A percentile compares a stretch with the other conserved stretches of the same genome.
These are phyloP conservation scores for Lutjanus erythropterus DNA, from an alignment of 2,113 vertebrate species.

Conservation along the genomic window DNA sequence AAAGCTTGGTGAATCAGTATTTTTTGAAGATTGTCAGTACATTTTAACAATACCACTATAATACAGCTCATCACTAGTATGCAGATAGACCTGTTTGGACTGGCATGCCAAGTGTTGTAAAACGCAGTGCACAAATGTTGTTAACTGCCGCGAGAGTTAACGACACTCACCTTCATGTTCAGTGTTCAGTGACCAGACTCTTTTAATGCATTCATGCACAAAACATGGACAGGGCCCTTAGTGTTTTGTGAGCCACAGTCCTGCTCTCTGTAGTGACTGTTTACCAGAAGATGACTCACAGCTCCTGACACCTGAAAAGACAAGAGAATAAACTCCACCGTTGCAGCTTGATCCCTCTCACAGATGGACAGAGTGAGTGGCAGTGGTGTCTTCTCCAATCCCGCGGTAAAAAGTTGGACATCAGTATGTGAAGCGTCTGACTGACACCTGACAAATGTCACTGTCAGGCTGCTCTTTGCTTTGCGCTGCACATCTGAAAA, in stretches of 20 bases:
- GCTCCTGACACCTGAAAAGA: background rate
- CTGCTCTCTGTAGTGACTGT: background rate
- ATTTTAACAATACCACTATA: too few relatives aligned
- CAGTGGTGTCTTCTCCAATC: constrained; percentile 16
- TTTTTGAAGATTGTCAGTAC: too few relatives aligned
- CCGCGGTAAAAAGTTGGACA: constrained; percentile 30
- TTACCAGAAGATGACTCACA: background rate
- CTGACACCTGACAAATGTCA: constrained; percentile 72
- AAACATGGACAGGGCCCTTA: background rate
- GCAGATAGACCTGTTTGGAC: too few relatives aligned
- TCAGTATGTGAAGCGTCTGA: constrained; percentile 49
- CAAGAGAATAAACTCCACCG: background rate
- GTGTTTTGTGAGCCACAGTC: background rate
- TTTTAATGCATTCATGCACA: background rate
- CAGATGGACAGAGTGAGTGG: constrained; percentile 14
- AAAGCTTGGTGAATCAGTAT: too few relatives aligned
- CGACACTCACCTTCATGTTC: too few relatives aligned
- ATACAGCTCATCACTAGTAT: too few relatives aligned
- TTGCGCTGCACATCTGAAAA: constrained; percentile 51
- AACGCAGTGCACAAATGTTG: too few relatives aligned
- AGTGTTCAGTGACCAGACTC: too few relatives aligned
- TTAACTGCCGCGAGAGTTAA: too few relatives aligned
- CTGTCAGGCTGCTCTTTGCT: constrained; percentile 49
- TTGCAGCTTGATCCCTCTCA: background rate
- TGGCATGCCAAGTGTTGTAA: too few relatives aligned